These are phyloP conservation scores for Adineta ricciae DNA, from an alignment of 2,888 invertebrate species.

Conservation along the genomic window DNA sequence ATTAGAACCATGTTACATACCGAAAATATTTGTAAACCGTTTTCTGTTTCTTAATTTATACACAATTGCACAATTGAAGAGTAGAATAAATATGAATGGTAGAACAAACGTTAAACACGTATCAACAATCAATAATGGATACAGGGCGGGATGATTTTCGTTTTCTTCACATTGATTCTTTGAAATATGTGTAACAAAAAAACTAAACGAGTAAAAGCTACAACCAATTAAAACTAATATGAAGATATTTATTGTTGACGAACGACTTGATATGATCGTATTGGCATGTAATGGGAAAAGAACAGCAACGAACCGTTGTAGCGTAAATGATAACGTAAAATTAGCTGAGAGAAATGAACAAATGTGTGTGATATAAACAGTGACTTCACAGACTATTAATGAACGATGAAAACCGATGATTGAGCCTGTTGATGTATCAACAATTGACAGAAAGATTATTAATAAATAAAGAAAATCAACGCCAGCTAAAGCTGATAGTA, in stretches of 20 bases:
- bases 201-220: neutral
- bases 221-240: neutral
- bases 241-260: neutral
- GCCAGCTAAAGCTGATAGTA: neutral
- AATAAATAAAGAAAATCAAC: neutral
- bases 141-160: neutral
- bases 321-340: slow-evolving; percentile 31
- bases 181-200: neutral
- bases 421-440: neutral
- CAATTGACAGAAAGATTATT: neutral
- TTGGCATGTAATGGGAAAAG: slow-evolving; percentile 20
- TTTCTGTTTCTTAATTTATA: neutral
- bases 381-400: slow-evolving; percentile 15
- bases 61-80: neutral
- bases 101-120: slow-evolving; percentile 10
- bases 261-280: slow-evolving; percentile 22
- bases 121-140: slow-evolving; percentile 20
- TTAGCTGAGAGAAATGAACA: slow-evolving; percentile 32
- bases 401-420: neutral
- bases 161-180: neutral
- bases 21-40: neutral
- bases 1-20: neutral
- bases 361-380: slow-evolving; percentile 27
- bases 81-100: slow-evolving; percentile 10
- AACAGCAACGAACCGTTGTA: slow-evolving; percentile 31